Evolutionary conservation across 2,888 invertebrate species (phyloP), one percentile per base, ranked within the genome.

Genomic region (Sphaeridia pumilis): DNA sequence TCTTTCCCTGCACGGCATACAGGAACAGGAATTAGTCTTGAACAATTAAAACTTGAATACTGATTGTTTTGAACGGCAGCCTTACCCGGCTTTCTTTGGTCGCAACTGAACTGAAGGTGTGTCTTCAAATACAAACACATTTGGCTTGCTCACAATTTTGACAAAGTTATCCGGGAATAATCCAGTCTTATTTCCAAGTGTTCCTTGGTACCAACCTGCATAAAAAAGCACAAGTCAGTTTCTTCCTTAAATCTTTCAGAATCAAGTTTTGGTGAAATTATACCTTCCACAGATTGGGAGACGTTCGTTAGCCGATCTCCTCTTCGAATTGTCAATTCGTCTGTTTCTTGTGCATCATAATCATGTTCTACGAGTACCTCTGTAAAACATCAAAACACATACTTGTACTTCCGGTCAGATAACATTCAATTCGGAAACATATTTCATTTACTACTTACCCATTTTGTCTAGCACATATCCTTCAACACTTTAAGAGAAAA

Each of bases 91-190:
- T 22, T 47, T 47, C 27, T 38, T 38, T 38, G 27, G 25, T 21
- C 49, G 17, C 4, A 49, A 24, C 31, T 49, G 42, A 7, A 49
- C 49, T n/a, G n/a, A n/a, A 28, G 38, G 38, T 5, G 12, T 20
- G 21, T 49, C 42, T 27, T 28, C 41, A 20, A 41, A 41, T 27
- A 42, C 49, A 10, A 42, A 41, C 14, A 27, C 42, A 17, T 41
- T 45, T 26, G 45, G 7, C 3, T 3, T 20, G 4, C 28, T 31
- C 34, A 46, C 14, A 34, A 46, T 31, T 64, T 82, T 79, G 21
- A 92, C 92, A 75, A 89, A 92, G 72, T 89, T 92, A 70, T 92
- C 90, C 2, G 92, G 92, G 73, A 93, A 93, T 79, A 92, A 81
- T 66, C 92, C 92, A 57, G 79, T 79, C 67, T 82, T 80, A 55